Conservation (phyloP, 2,113 vertebrate genomes). For the Falco punctatus region DNA sequence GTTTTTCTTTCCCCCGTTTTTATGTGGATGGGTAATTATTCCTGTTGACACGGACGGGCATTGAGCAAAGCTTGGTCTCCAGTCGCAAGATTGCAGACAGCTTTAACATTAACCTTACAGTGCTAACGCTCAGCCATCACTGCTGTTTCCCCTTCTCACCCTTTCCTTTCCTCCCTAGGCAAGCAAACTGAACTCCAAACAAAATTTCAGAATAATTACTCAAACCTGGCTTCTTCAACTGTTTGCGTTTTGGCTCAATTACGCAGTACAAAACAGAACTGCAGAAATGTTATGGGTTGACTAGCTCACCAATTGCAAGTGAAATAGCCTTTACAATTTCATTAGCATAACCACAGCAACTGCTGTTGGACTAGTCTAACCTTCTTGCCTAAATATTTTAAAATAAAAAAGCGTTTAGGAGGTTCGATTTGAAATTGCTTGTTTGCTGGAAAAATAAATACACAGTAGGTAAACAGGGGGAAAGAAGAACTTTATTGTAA, state of each 20-base stretch:
- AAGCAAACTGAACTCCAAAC: background rate
- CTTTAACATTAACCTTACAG: background rate
- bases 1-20: background rate
- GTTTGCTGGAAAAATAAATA: background rate
- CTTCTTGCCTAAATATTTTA: background rate
- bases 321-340: background rate
- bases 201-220: background rate
- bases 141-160: background rate
- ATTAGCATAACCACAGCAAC: background rate
- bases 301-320: background rate
- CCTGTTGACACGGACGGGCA: background rate
- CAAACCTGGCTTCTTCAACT: background rate
- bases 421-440: background rate
- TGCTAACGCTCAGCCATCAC: background rate
- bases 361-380: background rate
- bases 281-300: background rate
- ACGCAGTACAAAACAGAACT: background rate
- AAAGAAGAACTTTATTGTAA: background rate
- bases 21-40: background rate
- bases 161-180: background rate
- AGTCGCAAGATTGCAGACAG: background rate
- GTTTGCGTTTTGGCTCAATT: background rate
- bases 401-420: background rate
- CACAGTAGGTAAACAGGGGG: background rate
- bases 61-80: background rate